Percentiles rank a stretch among this genome's conserved stretches.
phyloP scores from a whole-genome alignment of 1,140 invertebrate species.

The Nixonia krombeini region DNA sequence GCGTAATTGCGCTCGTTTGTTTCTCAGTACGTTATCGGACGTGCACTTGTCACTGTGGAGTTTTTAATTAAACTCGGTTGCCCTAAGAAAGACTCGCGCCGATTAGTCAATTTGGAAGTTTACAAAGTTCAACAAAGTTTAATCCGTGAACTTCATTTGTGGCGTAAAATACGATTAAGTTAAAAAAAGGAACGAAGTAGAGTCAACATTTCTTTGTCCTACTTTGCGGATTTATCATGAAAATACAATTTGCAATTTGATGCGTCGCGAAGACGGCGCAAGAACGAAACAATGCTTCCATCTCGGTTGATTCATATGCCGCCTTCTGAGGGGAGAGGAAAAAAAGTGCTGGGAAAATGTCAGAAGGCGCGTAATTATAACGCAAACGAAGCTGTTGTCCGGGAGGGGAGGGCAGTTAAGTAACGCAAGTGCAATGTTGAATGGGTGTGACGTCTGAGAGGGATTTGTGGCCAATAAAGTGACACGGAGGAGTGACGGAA shows the following conservation, averaged over 20 bases:
- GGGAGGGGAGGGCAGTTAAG: constrained; percentile 5
- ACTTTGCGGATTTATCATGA: too few relatives aligned
- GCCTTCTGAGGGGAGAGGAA: too few relatives aligned
- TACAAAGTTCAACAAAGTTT: constrained; percentile 36
- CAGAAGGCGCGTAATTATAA: too few relatives aligned
- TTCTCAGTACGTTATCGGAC: constrained; percentile 38
- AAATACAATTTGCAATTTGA: too few relatives aligned
- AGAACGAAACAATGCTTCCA: too few relatives aligned
- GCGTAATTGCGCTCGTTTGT: constrained; percentile 40
- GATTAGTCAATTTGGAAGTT: constrained; percentile 44
- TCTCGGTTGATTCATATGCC: too few relatives aligned
- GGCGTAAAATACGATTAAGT: too few relatives aligned
- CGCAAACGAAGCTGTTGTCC: not conserved
- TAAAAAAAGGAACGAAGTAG: too few relatives aligned
- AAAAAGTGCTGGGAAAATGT: too few relatives aligned
- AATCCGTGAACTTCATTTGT: constrained; percentile 41
- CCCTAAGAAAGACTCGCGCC: constrained; percentile 41
- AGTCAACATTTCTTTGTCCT: too few relatives aligned
- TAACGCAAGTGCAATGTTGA: constrained; percentile 16
- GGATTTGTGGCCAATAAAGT: constrained; percentile 56
- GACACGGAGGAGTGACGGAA: constrained; percentile 26
- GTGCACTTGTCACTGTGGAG: constrained; percentile 29
- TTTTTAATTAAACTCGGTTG: constrained; percentile 48
- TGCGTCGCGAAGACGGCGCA: too few relatives aligned
- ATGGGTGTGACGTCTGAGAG: constrained; percentile 40